Evolutionary conservation across 2,888 invertebrate genomes (phyloP), one percentile per base, ranked within the genome.

Genomic region (Melinaea menophilus): DNA sequence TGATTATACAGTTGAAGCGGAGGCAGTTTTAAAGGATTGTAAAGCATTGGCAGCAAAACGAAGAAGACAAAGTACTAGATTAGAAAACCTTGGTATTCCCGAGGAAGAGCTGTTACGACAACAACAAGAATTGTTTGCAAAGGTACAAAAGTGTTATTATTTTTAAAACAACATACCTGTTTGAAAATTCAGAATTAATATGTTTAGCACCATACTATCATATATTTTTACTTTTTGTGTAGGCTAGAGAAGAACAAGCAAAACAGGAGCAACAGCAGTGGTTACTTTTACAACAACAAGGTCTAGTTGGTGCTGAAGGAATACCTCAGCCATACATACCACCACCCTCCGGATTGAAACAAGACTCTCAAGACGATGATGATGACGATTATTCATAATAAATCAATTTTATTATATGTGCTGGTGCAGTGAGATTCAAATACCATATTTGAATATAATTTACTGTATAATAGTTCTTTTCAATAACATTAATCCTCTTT

Each of bases 61-160:
- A 71, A 92, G 99, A 78, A 91, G 98, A 69, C 98, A 99, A 81
- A 99, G 98, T 77, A 98, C 99, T 12, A 92, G 99, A 65, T 92
- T 99, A 62, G 99, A 99, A 88, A 99, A 99, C 88, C 92, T 99
- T 64, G 99, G 99, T 2, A 99, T 99, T 77, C 99, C 99, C 2
- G 99, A 99, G 85, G 99, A 99, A 82, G 98, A 99, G 84, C 89
- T 99, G 33, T 89, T 98, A 51, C 92, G 98, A 62, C 99, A 99
- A 80, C 99, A 99, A 78, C 99, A 99, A 84, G 98, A 98, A 89
- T 89, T 99, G 33, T 99, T 99, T 93, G 98, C 98, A 5, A 97
- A 97, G 93, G 91, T 91, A 71, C 46, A n/a, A 45, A 22, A 46
- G 7, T 22, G 45, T 5, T 13, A 54, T n/a, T 34, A 2, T 35